Evolutionary conservation across 2,888 invertebrate species (phyloP), one percentile per base, ranked within the genome.

Genomic region (Pseudolycoriella hygida): DNA sequence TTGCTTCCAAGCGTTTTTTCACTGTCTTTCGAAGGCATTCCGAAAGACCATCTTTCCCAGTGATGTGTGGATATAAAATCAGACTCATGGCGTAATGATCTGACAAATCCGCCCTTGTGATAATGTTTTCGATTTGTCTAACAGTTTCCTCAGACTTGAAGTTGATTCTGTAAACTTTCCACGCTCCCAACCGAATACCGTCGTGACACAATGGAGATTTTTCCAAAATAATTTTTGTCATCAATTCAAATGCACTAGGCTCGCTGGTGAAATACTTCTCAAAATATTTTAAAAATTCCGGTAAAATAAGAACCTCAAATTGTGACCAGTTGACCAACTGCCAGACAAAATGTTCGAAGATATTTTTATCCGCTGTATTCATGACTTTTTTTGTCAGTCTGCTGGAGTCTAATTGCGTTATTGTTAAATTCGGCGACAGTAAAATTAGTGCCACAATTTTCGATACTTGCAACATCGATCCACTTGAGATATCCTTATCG

Each of bases 391-490:
- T 71, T 1, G 79, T 71, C 44, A 86, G 64, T n/a, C 73, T 69
- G 31, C 77, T 77, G 0, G 81, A 75, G 56, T 78, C 75, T 57
- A 86, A 77, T 62, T 86, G 86, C 2, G 76, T 72, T 11, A 87
- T 61, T 43, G 73, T 73, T 1, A 80, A 62, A 52, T 74, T 72
- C 8, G 70, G 66, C 0, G 80, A 75, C 1, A 74, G 59, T 2
- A 81, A 61, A 46, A 81, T 56, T 17, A 73, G 56, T 5, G 76
- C 72, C 1, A 73, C 69, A 44, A 80, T 68, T 57, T 74, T 69
- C 2, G 70, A 61, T 40, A 32, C 31, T 42, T n/a, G 30, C 6
- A 6, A 44, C n/a, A 11, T 44, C 8, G 42, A 12, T 6, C 31
- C 40, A 18, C 8, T 40, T 11, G 20, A n/a, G n/a, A 20, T 31